These are phyloP conservation scores for Enteromius fasciolatus DNA, from an alignment of 2,797 vertebrate species.

Conservation along the genomic window DNA sequence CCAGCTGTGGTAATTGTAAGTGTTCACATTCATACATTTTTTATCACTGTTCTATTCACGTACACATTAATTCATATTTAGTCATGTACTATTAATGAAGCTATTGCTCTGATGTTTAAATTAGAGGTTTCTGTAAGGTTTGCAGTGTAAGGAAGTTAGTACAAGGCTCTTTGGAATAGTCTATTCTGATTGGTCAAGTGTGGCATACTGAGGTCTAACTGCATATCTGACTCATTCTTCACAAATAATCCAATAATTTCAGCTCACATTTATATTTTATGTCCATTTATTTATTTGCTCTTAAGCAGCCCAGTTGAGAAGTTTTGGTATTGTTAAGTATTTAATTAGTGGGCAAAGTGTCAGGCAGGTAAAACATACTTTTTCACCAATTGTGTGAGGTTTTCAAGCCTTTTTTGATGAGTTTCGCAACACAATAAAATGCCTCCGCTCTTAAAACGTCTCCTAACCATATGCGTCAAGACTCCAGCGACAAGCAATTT, in stretches of 20 bases:
- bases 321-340: neutral
- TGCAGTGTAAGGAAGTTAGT: neutral
- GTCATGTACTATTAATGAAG: slow-evolving; percentile 22
- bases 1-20: slow-evolving; percentile 20
- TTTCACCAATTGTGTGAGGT: neutral
- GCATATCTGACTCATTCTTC: neutral
- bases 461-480: neutral
- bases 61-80: slow-evolving; percentile 26
- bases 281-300: neutral
- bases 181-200: slow-evolving; percentile 1
- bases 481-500: neutral
- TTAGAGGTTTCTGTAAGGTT: slow-evolving; percentile 11
- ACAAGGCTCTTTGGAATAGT: neutral
- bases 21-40: slow-evolving; percentile 9
- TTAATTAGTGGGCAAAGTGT: neutral
- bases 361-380: neutral
- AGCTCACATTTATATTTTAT: neutral
- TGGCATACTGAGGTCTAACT: neutral
- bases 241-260: neutral
- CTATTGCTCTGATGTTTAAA: slow-evolving; percentile 23
- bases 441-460: neutral
- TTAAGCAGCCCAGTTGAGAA: neutral
- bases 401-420: neutral
- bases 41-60: slow-evolving; percentile 13
- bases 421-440: neutral